These are phyloP conservation scores for Sebastes hubbsi DNA, from an alignment of 2,797 vertebrate species.

Conservation along the genomic window DNA sequence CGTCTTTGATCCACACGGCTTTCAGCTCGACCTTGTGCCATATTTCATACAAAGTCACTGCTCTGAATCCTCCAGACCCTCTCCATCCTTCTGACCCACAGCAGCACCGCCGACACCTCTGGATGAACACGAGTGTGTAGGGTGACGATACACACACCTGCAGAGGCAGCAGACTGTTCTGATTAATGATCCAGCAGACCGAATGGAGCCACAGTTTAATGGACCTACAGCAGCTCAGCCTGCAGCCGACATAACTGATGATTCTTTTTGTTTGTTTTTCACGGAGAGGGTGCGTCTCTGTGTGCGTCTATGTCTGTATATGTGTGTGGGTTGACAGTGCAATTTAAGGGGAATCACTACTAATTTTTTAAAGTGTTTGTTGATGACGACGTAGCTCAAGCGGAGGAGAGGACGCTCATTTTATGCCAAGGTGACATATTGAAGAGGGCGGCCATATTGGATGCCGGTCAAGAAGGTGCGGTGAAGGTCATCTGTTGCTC, in stretches of 20 bases:
- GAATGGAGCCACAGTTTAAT: constrained; percentile 48
- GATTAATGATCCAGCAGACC: constrained; percentile 42
- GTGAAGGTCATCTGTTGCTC: constrained; percentile 63
- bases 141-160: background rate
- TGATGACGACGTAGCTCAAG: background rate
- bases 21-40: constrained; percentile 29
- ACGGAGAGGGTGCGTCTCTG: background rate
- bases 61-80: background rate
- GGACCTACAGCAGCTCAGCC: constrained; percentile 43
- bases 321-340: background rate
- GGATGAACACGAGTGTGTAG: background rate
- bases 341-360: constrained; percentile 17
- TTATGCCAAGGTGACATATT: constrained; percentile 58
- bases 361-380: background rate
- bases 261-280: constrained; percentile 23
- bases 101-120: background rate
- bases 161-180: constrained; percentile 12
- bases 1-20: constrained; percentile 21
- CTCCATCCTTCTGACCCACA: background rate
- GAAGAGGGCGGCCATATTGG: constrained; percentile 63
- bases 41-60: constrained; percentile 8
- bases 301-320: background rate
- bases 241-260: constrained; percentile 24
- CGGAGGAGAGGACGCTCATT: background rate
- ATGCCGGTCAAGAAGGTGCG: constrained; percentile 39